Evolutionary conservation across 2,888 invertebrate species (phyloP).

Genomic region (Andricus quercusramuli): DNA sequence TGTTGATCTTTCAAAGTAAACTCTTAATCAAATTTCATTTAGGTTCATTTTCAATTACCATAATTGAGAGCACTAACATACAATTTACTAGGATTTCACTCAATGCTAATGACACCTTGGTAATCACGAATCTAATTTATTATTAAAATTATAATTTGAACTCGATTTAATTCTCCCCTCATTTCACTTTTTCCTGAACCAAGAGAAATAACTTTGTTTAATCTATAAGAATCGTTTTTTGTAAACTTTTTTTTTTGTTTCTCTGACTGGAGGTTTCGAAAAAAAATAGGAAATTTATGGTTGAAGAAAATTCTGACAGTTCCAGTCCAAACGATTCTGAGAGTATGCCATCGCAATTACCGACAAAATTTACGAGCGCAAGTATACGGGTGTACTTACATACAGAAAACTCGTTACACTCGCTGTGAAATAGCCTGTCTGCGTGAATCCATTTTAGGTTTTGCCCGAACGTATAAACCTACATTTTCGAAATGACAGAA

Average conservation of each 20-base stretch:
- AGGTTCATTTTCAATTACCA: not conserved
- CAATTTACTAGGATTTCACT: not conserved
- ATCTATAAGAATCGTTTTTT: too few relatives aligned
- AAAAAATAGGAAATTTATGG: not conserved
- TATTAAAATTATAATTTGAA: not conserved
- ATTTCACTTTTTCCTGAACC: not conserved
- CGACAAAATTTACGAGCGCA: not conserved
- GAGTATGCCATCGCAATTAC: not conserved
- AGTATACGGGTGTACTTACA: not conserved
- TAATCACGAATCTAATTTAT: not conserved
- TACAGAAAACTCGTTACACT: constrained; percentile 2
- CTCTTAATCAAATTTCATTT: not conserved
- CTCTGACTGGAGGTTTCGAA: too few relatives aligned
- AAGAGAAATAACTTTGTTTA: too few relatives aligned
- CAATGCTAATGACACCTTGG: not conserved
- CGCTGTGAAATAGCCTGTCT: not conserved
- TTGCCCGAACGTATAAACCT: constrained; percentile 10
- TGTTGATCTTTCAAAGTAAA: too few relatives aligned
- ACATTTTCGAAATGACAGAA: constrained; percentile 18
- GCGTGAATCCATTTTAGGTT: constrained; percentile 32
- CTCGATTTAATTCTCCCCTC: not conserved
- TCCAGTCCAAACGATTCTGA: not conserved
- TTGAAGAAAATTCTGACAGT: constrained; percentile 3
- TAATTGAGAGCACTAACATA: not conserved
- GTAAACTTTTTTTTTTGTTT: too few relatives aligned